Conservation (phyloP, 37 sponge, comb jelly and placozoan species). For the Eunapius fragilis region DNA sequence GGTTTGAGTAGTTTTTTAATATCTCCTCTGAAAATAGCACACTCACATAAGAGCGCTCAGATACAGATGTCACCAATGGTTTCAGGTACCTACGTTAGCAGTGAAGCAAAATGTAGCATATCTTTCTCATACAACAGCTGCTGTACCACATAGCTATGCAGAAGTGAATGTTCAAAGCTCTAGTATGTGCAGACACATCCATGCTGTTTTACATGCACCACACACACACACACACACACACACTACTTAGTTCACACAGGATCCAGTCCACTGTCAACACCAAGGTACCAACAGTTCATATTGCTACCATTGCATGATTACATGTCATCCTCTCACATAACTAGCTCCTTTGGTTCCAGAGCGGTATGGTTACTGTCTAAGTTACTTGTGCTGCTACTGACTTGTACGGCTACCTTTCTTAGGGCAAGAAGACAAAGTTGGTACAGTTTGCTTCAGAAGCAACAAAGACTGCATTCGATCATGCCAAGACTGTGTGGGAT, state of each 20-base stretch:
- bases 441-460: background rate
- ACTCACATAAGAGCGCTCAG: background rate
- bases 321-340: background rate
- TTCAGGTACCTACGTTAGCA: background rate
- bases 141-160: background rate
- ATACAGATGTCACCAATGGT: background rate
- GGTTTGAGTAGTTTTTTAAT: background rate
- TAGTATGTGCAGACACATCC: background rate
- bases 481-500: background rate
- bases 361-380: too few relatives aligned
- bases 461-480: background rate
- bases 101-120: background rate
- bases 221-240: too few relatives aligned
- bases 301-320: background rate
- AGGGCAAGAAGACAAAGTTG: background rate
- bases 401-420: background rate
- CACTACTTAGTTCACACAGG: background rate
- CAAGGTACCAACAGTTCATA: background rate
- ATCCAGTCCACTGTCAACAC: background rate
- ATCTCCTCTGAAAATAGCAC: background rate
- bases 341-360: background rate
- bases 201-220: background rate
- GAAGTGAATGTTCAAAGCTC: background rate
- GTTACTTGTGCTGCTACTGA: background rate
- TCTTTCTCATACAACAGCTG: background rate